phyloP scores from a whole-genome alignment of 2,113 vertebrate species.

The Peucedramus taeniatus region DNA sequence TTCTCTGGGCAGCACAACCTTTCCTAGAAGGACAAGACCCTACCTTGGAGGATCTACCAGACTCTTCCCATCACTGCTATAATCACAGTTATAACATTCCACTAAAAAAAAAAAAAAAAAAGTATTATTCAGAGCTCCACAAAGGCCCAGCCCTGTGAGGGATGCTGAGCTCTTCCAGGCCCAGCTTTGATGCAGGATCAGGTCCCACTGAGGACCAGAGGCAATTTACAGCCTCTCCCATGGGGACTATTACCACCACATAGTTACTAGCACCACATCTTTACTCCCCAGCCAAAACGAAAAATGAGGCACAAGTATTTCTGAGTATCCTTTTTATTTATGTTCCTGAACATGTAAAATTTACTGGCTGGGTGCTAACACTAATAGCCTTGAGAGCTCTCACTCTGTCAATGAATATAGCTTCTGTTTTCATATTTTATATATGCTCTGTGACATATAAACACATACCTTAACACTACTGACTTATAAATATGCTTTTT shows the following conservation, averaged over 20 bases:
- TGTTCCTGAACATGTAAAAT: slow-evolving; percentile 32
- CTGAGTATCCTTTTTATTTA: slow-evolving; percentile 18
- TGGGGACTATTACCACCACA: not conserved
- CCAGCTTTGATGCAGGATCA: not conserved
- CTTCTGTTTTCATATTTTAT: slow-evolving; percentile 54
- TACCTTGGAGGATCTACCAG: not conserved
- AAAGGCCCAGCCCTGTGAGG: not conserved
- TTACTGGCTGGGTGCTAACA: slow-evolving; percentile 45
- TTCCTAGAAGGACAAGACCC: not conserved
- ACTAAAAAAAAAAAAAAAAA: not conserved
- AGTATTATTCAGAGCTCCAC: not conserved
- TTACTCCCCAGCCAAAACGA: not conserved
- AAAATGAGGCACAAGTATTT: slow-evolving; percentile 28
- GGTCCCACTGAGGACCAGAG: not conserved
- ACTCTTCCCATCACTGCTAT: not conserved
- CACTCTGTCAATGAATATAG: slow-evolving; percentile 56
- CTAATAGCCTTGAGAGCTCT: slow-evolving; percentile 36
- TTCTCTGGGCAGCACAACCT: not conserved
- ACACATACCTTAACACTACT: slow-evolving; percentile 46
- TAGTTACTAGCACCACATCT: not conserved
- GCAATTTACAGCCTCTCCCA: not conserved
- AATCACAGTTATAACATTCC: not conserved
- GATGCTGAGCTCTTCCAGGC: not conserved
- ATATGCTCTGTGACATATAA: slow-evolving; percentile 47
- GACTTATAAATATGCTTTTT: not conserved